These are phyloP conservation scores for Sminthurinus aureus DNA, from an alignment of 2,888 invertebrate genomes.

Conservation along the genomic window DNA sequence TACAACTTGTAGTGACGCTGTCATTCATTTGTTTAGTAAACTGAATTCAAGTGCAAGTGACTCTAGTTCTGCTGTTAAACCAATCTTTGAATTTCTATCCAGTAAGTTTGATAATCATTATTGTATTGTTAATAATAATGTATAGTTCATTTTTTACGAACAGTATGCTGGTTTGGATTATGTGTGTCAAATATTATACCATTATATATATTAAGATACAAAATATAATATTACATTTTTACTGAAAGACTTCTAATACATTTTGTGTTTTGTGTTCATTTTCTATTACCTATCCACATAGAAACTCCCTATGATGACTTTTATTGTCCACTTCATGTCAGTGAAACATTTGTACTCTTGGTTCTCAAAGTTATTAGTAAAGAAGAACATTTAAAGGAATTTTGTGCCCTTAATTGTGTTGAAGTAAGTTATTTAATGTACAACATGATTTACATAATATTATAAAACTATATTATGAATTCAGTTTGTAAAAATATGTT, in stretches of 20 bases:
- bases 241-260: no score
- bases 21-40: slow-evolving; percentile 83
- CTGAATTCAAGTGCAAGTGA: slow-evolving; percentile 79
- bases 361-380: slow-evolving; percentile 81
- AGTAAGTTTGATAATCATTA: slow-evolving; percentile 61
- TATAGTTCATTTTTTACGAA: neutral
- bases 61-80: slow-evolving; percentile 77
- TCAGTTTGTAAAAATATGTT: no score
- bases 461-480: no score
- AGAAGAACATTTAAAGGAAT: slow-evolving; percentile 76
- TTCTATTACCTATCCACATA: slow-evolving; percentile 20
- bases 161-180: no score
- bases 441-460: no score
- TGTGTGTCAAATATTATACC: neutral
- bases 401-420: slow-evolving; percentile 65
- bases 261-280: neutral
- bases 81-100: slow-evolving; percentile 77
- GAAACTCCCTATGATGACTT: slow-evolving; percentile 58
- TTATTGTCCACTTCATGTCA: slow-evolving; percentile 65
- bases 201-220: no score
- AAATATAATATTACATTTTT: no score
- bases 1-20: slow-evolving; percentile 78
- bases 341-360: slow-evolving; percentile 86
- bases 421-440: slow-evolving; percentile 52
- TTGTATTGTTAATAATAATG: neutral